Base-by-base conservation (phyloP, 2,888 invertebrate genomes). In the Drosophila falleni region DNA sequence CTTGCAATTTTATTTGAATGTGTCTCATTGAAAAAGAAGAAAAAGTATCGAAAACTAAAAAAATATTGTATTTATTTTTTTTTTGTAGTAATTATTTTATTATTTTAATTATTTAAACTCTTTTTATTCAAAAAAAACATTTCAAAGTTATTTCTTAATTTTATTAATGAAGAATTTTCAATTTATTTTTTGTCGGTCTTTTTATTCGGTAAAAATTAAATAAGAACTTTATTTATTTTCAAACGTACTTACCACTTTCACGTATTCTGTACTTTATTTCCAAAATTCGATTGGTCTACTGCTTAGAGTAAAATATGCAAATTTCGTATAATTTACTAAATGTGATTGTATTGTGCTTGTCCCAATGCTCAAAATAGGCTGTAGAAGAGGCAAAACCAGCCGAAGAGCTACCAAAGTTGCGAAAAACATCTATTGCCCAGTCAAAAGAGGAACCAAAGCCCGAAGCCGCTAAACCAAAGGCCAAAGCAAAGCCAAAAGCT, bases 401-500 rank as follows among this genome's bases (percentile, higher is more conserved):
- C 9, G 92, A 92, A 69, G 90, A 90, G 47, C 62, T 92, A 35
- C 93, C 93, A 23, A 92, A 93, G 76, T 81, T 93, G 37, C 90
- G 92, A 23, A 93, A 93, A 59, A 89, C 91, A 8, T 87, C 91
- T 2, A 59, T 81, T 0, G 78, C 82, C 5, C 74, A 81, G 59
- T 82, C 87, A 0, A 91, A 92, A 62, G 93, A 93, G 42, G 92
- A 92, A 19, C 74, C 89, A 3, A 91, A 92, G 51, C 53, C 86
- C 0, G 92, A 92, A 47, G 42, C 79, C 10, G 67, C 83, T 13
- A 91, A 90, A n/a, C 78, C 90, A 44, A 91, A 92, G 46, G 33
- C 80, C 0, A 92, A 92, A 60, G 71, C 81, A 5, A 92, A 92
- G 16, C 37, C 37, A 5, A 58, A 58, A 16, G 3, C 85, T 1